Evolutionary conservation across 1,140 invertebrate genomes (phyloP), one percentile per base, ranked within the genome.

Genomic region (Ceratina australensis): DNA sequence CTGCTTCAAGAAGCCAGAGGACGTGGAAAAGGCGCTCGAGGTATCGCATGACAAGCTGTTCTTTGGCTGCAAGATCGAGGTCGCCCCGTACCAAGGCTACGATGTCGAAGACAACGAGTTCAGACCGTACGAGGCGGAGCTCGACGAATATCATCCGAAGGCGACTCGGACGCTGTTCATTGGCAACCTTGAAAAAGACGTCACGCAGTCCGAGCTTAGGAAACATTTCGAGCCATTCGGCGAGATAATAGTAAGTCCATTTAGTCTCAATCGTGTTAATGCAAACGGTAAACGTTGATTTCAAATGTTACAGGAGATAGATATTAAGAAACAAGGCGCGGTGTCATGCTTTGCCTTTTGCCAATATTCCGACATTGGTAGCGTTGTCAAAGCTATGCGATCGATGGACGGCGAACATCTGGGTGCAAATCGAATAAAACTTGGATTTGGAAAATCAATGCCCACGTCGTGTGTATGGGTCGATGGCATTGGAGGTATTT

Each of bases 361-460:
- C 90, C 98, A 99, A 93, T 99, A 97, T 93, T 95, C 97, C 80
- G 98, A 98, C 89, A 99, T 99, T 88, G 95, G 95, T 28, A 98
- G 97, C 91, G 98, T 99, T 61, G 98, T 99, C 66, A 96, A 97
- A 91, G 98, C 98, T 15, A 97, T 99, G 92, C 94, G 96, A 33
- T 96, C 96, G 83, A 96, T 99, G 95, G 98, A 99, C 91, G 98
- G 97, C 68, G 97, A 98, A 93, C 96, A 97, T 91, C 94, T 98
- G 81, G 97, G 97, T 73, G 95, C 95, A 80, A 98, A 97, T 91
- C 93, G 96, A 15, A 95, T 97, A 50, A 98, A 99, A 93, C 93
- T 99, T 61, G 98, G 98, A 69, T 99, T 99, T 93, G 98, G 98
- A 47, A 99, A 98, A 90, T 98, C 97, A n/a, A 97, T 98, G 94